Evolutionary conservation across 2,113 vertebrate genomes (phyloP), one percentile per base, ranked within the genome.

Genomic region (Thomomys bottae): DNA sequence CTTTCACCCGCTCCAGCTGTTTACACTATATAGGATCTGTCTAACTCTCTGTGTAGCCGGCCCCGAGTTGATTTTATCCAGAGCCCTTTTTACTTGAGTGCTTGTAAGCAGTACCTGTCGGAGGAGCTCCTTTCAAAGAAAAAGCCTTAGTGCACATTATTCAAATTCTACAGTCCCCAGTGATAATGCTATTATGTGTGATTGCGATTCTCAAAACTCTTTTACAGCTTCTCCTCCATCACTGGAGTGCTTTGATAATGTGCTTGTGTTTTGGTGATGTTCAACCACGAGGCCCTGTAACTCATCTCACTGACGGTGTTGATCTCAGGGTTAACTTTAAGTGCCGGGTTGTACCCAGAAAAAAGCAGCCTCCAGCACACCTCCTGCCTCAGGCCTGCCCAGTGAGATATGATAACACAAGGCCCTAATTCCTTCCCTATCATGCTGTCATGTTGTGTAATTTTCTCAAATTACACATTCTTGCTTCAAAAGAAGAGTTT

Each of bases 121-220:
- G 87, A 80, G 81, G 36, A 89, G 49, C 82, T 89, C 68, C 86
- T 88, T 93, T 96, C 71, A 75, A 94, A 89, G n/a, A 75, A 93
- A 78, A 93, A 81, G 81, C 17, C 38, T 54, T 90, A 21, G n/a
- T 82, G 34, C 64, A 87, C 89, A 92, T 94, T 87, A 95, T 94
- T 95, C 84, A 94, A 90, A 93, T 93, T 87, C 96, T 97, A 30
- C 57, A 88, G 77, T 83, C 92, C 59, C 78, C 87, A 88, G 4
- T 68, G 94, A 96, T 96, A 92, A 95, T 64, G 0, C 68, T 89
- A 70, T 95, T 94, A 76, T 70, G 82, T 93, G 92, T 89, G 92
- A 95, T 64, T 94, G 92, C 88, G 92, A 91, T 96, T 96, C 93
- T 96, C 91, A 63, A 90, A 94, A 96, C 96, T 95, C 95, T 92